Base-by-base conservation (phyloP, 1,140 invertebrate species). In the Tetramorium alpestre region DNA sequence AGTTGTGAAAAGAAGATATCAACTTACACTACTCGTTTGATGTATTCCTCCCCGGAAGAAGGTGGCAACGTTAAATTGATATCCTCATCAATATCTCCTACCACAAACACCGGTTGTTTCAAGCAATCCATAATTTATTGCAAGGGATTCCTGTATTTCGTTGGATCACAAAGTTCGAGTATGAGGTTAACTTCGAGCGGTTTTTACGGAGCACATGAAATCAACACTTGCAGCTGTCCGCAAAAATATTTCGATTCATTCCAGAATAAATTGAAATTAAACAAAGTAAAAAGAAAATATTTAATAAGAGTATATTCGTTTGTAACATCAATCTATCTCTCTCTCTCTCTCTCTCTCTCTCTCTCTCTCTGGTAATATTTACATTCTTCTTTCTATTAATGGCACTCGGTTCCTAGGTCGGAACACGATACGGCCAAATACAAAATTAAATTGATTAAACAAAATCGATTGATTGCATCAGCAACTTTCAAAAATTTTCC, bases 1-100 rank as follows among this genome's bases (percentile, higher is more conserved):
- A n/a, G 11, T 3, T 33, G 16, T 33, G 6, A 22, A 16, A 38
- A 56, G 47, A 47, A 3, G 16, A 10, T 0, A 25, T 0, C 3
- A 73, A 93, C 91, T 93, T 94, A 96, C 96, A 96, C 93, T 18
- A 96, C 96, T 89, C 96, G 93, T 92, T 96, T 95, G 4, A 96
- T 94, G 77, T 96, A 96, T 86, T 96, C 96, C 88, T 96, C 95
- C 7, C 96, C 96, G 4, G 95, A 95, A 4, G 94, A 91, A n/a
- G 96, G 96, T 51, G 96, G 96, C 28, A 94, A 77, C 67, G 94
- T 93, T 0, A 96, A 82, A 90, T 96, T 95, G 85, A 96, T 93
- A 60, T 96, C 91, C n/a, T 95, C 94, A 54, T 95, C 93, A 4
- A 95, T 87, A 28, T 95, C 89, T 41, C 94, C 95, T 3, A 94